phyloP scores from a whole-genome alignment of 2,797 vertebrate genomes.

The Pangasius larnaudii region DNA sequence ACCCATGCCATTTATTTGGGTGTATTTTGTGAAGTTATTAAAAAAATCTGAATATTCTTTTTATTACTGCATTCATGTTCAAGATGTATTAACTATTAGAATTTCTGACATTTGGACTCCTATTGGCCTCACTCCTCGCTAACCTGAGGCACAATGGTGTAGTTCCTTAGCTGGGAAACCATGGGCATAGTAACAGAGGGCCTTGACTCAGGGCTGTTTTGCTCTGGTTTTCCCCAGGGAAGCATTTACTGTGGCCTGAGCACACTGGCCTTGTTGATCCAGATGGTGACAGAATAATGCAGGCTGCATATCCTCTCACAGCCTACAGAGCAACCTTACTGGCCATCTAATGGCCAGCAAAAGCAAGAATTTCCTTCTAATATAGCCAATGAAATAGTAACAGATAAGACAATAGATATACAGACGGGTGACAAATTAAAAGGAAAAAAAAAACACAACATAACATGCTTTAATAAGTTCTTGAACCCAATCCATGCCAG shows the following conservation, averaged over 20 bases:
- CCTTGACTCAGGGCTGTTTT: conserved; percentile 36
- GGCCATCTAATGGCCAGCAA: not conserved
- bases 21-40: not conserved
- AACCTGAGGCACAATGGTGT: not conserved
- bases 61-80: not conserved
- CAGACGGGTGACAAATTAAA: not conserved
- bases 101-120: not conserved
- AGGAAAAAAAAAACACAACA: not conserved
- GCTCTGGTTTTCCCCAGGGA: conserved; percentile 62
- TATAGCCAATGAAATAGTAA: not conserved
- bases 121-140: not conserved
- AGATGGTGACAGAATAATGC: conserved; percentile 44
- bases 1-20: not conserved
- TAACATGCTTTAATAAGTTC: not conserved
- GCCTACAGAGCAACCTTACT: not conserved
- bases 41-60: not conserved
- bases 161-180: conserved; percentile 20
- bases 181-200: conserved; percentile 29
- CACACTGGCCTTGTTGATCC: conserved; percentile 69
- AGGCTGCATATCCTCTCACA: conserved; percentile 38
- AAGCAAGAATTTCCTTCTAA: not conserved
- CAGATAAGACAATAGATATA: not conserved
- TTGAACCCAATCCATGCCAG: not conserved
- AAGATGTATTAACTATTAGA: not conserved
- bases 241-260: conserved; percentile 72